phyloP scores from a whole-genome alignment of 2,113 vertebrate genomes.

The Campylomormyrus numenius region DNA sequence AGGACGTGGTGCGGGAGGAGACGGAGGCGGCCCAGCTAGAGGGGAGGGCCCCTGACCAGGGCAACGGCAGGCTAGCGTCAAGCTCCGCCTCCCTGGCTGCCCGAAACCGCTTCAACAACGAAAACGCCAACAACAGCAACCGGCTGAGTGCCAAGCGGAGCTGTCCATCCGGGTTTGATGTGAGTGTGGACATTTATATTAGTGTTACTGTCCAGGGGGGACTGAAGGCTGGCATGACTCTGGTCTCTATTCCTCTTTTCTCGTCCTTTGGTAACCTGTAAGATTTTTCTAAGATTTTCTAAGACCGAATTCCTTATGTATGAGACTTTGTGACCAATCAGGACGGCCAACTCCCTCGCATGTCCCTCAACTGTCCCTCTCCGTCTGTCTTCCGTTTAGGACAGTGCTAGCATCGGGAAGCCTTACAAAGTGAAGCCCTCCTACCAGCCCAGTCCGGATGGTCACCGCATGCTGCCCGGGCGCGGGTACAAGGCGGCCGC shows the following conservation, averaged over 20 bases:
- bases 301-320: neutral
- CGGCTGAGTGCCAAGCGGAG: slow-evolving; percentile 65
- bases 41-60: slow-evolving; percentile 33
- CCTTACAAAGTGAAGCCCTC: slow-evolving; percentile 84
- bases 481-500: slow-evolving; percentile 44
- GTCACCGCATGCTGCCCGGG: slow-evolving; percentile 53
- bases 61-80: slow-evolving; percentile 47
- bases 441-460: slow-evolving; percentile 74
- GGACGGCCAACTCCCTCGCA: neutral
- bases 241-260: neutral
- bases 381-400: slow-evolving; percentile 45
- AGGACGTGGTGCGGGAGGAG: slow-evolving; percentile 67
- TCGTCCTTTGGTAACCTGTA: neutral
- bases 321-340: neutral
- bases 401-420: slow-evolving; percentile 37
- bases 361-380: slow-evolving; percentile 9
- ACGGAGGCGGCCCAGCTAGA: slow-evolving; percentile 37
- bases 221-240: neutral
- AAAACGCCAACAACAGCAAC: slow-evolving; percentile 92
- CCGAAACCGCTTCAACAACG: slow-evolving; percentile 68
- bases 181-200: slow-evolving; percentile 45
- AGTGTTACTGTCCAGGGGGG: neutral
- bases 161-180: slow-evolving; percentile 51
- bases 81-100: slow-evolving; percentile 47
- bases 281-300: neutral